Base-by-base conservation (phyloP, 2,888 invertebrate genomes). In the Taphrorychus bicolor region DNA sequence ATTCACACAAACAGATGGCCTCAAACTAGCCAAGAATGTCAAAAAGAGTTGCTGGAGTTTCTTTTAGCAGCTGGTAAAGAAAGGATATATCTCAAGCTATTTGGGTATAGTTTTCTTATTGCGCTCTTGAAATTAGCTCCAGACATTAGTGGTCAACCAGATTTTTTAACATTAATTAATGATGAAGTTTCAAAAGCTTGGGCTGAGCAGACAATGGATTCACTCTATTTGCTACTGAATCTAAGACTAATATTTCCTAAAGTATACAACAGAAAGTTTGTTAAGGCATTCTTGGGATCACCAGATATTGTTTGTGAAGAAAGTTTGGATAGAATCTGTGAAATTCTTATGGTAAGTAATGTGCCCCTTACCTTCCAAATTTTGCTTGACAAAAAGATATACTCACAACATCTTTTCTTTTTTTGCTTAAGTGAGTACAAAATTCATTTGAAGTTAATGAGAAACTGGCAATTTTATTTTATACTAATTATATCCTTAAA, bases 151-250 rank as follows among this genome's bases (percentile, higher is more conserved):
- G 17, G 23, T n/a, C 9, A 53, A 5, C n/a, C 7, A 4, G 11
- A 1, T 2, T 22, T 51, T 7, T 9, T 19, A 2, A 2, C 7
- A 18, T 9, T 51, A 1, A 51, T 51, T 51, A 51, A 5, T 22
- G 80, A 82, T 60, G 87, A 88, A 75, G 82, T 91, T 59, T 84
- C 85, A 42, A 88, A 88, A 74, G 85, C 87, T 5, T 86, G 89
- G 82, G 79, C 84, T 11, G 88, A 90, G 58, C 89, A 91, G 73
- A 85, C 83, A 22, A 80, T 91, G 17, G 90, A 91, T 78, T 86
- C 87, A 1, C 81, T 92, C 3, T 87, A 89, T 76, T 85, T 88
- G 60, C 79, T 92, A 3, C 79, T 90, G 71, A 75, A 74, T 5
- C 71, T 80, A 1, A 79, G 79, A 59, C 75, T 79, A n/a, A 83